phyloP scores from a whole-genome alignment of 2,797 vertebrate genomes.

The Hippopotamyrus pictus region DNA sequence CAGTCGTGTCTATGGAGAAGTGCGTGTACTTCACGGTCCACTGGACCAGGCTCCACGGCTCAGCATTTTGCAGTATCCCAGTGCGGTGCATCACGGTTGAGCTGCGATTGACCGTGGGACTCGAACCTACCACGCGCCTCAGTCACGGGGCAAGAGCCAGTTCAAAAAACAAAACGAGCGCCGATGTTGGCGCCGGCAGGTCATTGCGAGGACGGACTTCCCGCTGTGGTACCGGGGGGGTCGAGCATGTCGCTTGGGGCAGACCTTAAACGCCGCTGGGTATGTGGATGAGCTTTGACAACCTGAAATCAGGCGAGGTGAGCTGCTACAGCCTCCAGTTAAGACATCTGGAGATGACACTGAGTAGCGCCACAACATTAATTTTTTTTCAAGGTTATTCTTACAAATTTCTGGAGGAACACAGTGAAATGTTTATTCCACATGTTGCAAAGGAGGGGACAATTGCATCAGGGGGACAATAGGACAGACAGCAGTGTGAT shows the following conservation, averaged over 20 bases:
- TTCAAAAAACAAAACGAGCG: neutral
- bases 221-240: neutral
- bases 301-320: neutral
- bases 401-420: neutral
- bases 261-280: neutral
- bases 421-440: neutral
- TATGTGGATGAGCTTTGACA: neutral
- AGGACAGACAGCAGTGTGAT: neutral
- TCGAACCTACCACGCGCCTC: neutral
- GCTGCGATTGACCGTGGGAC: neutral
- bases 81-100: neutral
- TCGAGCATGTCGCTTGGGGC: neutral
- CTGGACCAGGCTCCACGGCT: neutral
- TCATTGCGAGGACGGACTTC: neutral
- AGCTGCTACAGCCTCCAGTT: neutral
- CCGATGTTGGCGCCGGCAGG: neutral
- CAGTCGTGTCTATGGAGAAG: neutral
- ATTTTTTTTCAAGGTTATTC: neutral
- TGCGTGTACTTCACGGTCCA: neutral
- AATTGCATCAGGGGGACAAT: neutral
- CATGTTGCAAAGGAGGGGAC: neutral
- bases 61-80: neutral
- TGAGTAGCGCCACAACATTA: neutral
- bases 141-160: neutral
- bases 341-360: neutral